Evolutionary conservation across 1,140 invertebrate species (phyloP), one percentile per base, ranked within the genome.

Genomic region (Brachionus asplanchnoidis): DNA sequence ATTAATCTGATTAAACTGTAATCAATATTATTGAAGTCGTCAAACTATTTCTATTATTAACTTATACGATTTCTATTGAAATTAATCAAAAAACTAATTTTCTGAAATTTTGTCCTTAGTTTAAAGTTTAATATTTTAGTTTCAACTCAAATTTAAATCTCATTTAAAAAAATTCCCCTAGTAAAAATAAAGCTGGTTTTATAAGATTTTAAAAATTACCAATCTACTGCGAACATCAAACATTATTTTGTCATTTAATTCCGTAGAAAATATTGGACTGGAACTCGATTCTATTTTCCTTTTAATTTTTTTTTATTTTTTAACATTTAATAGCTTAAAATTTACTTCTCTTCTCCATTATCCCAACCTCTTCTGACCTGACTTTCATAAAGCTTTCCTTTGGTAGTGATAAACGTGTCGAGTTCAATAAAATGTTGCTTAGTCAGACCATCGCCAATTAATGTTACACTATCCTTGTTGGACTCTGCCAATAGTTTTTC

Each of bases 361-460:
- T 75, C n/a, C 73, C 73, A 77, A 8, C 17, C 17, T 8, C 73
- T 11, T 23, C 26, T 77, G 12, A 77, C 44, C 50, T 77, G 73
- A 77, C 6, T 50, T 77, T 77, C 73, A 46, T 82, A 82, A 12
- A 82, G 60, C 26, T 82, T 68, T 40, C 79, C 79, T 65, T 68
- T 82, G 8, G 53, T 11, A 44, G 23, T n/a, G 6, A 65, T 26
- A 68, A 82, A 82, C 8, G 53, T 20, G 12, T 82, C 79, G n/a
- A 82, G 32, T 42, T 82, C 65, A 26, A 82, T 82, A 82, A 82
- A 82, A 82, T 82, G 53, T n/a, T 82, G 79, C n/a, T 82, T 82
- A 12, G 53, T 65, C 20, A 82, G 20, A 26, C 79, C 79, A 65
- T 82, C 79, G 1, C 79, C 79, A 32, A 82, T 82, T 60, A 77